Base-by-base conservation (phyloP, 2,888 invertebrate genomes). In the Toxonevra muliebris region DNA sequence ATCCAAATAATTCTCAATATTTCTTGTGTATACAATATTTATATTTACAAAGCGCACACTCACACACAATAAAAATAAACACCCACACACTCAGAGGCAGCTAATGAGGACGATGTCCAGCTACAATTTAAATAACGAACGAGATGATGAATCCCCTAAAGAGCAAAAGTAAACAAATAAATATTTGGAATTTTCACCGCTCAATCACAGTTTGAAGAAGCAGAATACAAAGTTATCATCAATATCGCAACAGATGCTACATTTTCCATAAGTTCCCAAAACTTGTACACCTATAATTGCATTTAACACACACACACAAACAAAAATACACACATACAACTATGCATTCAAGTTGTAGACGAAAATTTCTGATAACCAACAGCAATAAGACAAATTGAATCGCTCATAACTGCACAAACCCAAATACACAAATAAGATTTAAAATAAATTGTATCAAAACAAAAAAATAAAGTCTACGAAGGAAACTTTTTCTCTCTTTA, bases 251-350 rank as follows among this genome's bases (percentile, higher is more conserved):
- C 48, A 48, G 10, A 48, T 8, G 12, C 30, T 30, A 20, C 57
- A 15, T 12, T 57, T 20, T 2, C 20, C 40, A 40, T 15, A 57
- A 12, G 13, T 20, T 19, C 57, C 54, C 12, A 19, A n/a, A n/a
- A 54, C 19, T 54, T n/a, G 19, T 17, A 54, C 54, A 19, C 17
- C 20, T n/a, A 54, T 19, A 54, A 13, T 15, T 54, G 54, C 54
- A 54, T 54, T 54, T 54, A n/a, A 17, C 54, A 54, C 54, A 19
- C 54, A 15, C 17, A 43, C 13, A 59, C 41, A 59, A 1, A 59
- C 15, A 59, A 13, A n/a, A n/a, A 59, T 19, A 19, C 8, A 43
- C 15, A 59, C 43, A 59, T n/a, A 58, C 13, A 53, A n/a, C n/a
- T n/a, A n/a, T n/a, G n/a, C n/a, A n/a, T n/a, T n/a, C n/a, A n/a